Conservation (phyloP, 2,797 vertebrate genomes). For the Myioborus melanocephalus region DNA sequence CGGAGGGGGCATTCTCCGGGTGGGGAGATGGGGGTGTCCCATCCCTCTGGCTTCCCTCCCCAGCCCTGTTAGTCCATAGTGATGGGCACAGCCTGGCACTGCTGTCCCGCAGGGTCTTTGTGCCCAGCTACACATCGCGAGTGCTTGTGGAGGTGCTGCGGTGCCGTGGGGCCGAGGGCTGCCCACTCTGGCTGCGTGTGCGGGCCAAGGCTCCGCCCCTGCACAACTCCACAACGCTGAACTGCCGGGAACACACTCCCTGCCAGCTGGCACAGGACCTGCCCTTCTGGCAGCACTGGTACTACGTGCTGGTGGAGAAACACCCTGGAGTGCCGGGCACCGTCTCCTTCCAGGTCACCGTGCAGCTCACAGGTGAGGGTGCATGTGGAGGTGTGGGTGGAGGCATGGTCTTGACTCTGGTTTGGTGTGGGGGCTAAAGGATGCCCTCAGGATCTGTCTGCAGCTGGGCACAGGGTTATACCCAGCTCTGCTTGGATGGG, state of each 20-base stretch:
- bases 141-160: constrained; percentile 88
- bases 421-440: background rate
- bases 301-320: constrained; percentile 93
- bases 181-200: constrained; percentile 89
- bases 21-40: background rate
- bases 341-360: constrained; percentile 88
- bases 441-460: background rate
- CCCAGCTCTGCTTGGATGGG: background rate
- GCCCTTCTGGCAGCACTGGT: constrained; percentile 96
- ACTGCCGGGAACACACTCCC: constrained; percentile 82
- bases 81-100: background rate
- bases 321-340: constrained; percentile 77
- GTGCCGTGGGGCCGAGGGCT: constrained; percentile 83
- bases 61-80: background rate
- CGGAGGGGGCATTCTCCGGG: background rate
- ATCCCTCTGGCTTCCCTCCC: background rate
- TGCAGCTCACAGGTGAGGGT: constrained; percentile 90
- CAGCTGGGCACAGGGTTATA: background rate
- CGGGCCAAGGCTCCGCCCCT: constrained; percentile 92
- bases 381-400: background rate
- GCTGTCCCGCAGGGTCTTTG: constrained; percentile 85
- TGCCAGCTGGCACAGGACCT: constrained; percentile 86
- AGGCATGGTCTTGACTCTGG: background rate
- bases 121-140: constrained; percentile 92
- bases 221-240: constrained; percentile 91